Conservation (phyloP, 2,797 vertebrate species). For the Perodicticus potto region DNA sequence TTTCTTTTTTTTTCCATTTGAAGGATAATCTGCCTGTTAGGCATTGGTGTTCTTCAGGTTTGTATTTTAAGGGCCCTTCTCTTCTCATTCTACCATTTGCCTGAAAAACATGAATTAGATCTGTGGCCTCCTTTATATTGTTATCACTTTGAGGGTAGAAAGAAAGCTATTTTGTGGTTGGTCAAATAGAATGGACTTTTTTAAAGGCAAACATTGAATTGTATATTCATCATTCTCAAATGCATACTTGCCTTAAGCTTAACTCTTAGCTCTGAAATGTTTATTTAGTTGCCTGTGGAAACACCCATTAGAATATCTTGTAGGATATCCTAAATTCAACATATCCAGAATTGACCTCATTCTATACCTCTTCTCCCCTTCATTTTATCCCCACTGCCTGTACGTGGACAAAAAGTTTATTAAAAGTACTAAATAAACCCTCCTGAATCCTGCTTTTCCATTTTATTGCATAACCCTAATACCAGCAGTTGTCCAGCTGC, state of each 20-base stretch:
- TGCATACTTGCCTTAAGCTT: background rate
- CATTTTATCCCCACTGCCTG: background rate
- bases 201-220: constrained; percentile 33
- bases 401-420: background rate
- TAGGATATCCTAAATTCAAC: background rate
- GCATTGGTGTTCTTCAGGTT: background rate
- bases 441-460: background rate
- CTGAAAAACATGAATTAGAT: background rate
- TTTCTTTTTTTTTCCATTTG: constrained; percentile 4
- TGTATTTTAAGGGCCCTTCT: background rate
- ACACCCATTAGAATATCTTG: background rate
- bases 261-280: background rate
- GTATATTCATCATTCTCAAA: constrained; percentile 32
- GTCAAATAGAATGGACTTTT: background rate
- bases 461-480: background rate
- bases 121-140: background rate
- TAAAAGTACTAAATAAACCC: background rate
- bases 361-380: background rate
- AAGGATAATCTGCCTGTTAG: background rate
- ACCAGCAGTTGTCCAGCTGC: background rate
- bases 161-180: background rate
- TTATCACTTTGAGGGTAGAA: background rate
- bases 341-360: constrained; percentile 12
- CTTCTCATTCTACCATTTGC: background rate
- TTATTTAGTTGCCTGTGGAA: background rate